Percentiles rank a stretch among this genome's conserved stretches.
phyloP scores from a whole-genome alignment of 2,113 vertebrate species.

The Phrynosoma blainvillii region DNA sequence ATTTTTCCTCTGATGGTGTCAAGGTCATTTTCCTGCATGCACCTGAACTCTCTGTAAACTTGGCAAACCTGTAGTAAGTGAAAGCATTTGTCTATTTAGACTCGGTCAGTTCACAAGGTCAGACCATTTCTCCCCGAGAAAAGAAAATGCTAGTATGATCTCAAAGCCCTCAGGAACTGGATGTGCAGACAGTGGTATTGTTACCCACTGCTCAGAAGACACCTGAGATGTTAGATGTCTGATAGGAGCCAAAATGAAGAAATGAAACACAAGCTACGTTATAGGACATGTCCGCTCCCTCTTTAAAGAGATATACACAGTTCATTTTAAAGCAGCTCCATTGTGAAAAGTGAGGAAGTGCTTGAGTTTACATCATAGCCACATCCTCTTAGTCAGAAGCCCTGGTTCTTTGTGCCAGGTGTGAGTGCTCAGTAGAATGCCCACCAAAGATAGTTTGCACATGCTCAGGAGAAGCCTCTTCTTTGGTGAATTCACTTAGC shows the following conservation, averaged over 20 bases:
- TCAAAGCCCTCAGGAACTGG: constrained; percentile 45
- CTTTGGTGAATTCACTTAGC: neutral
- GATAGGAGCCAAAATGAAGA: constrained; percentile 17
- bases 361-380: neutral
- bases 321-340: neutral
- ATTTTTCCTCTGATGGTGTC: constrained; percentile 56
- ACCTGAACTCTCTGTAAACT: constrained; percentile 39
- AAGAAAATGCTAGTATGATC: constrained; percentile 52
- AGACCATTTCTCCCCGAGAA: constrained; percentile 44
- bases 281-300: neutral
- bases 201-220: constrained; percentile 40
- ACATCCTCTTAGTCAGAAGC: neutral
- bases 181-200: constrained; percentile 46
- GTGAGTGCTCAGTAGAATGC: neutral
- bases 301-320: constrained; percentile 23
- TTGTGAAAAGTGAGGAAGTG: neutral
- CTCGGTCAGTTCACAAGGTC: constrained; percentile 50
- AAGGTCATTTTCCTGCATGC: constrained; percentile 42
- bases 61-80: constrained; percentile 46
- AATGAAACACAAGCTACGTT: constrained; percentile 45
- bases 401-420: neutral
- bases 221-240: constrained; percentile 36
- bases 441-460: neutral
- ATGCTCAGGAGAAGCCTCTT: neutral
- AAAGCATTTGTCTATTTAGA: constrained; percentile 58